phyloP scores from a whole-genome alignment of 1,140 invertebrate genomes.

The Prorops nasuta region DNA sequence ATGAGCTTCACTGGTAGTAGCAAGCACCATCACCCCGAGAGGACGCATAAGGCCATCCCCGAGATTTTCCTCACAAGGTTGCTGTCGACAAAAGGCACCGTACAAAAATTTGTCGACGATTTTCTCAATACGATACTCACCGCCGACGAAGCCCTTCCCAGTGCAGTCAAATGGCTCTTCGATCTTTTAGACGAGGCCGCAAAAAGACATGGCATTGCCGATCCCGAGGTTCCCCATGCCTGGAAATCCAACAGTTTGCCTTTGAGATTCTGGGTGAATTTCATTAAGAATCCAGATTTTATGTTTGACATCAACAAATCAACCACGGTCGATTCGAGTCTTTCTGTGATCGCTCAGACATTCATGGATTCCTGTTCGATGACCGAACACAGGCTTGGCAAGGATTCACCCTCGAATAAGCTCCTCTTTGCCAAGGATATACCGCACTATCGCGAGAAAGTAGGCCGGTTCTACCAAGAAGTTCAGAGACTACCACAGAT shows the following conservation, averaged over 20 bases:
- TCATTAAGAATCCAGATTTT: conserved; percentile 96
- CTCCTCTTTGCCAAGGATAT: conserved; percentile 93
- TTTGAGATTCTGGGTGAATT: conserved; percentile 94
- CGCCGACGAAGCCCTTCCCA: conserved; percentile 85
- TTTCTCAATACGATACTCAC: conserved; percentile 88
- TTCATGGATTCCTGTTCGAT: conserved; percentile 95
- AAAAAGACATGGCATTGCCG: conserved; percentile 75
- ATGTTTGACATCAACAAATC: conserved; percentile 96
- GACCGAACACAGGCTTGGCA: conserved; percentile 83
- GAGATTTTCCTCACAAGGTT: conserved; percentile 93
- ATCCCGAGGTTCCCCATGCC: conserved; percentile 88
- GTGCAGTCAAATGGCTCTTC: conserved; percentile 93
- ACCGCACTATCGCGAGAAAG: conserved; percentile 83
- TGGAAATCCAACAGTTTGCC: conserved; percentile 97
- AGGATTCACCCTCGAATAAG: conserved; percentile 94
- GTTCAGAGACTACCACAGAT: conserved; percentile 83
- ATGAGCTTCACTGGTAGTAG: conserved; percentile 46
- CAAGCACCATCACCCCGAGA: conserved; percentile 64
- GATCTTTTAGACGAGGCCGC: conserved; percentile 92
- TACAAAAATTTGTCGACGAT: conserved; percentile 96
- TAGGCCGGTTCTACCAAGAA: conserved; percentile 83
- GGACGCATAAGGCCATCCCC: conserved; percentile 88
- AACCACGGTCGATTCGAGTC: conserved; percentile 84
- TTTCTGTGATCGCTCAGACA: conserved; percentile 93
- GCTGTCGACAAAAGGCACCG: conserved; percentile 91